Evolutionary conservation across 2,113 vertebrate species (phyloP).

Genomic region (Theristicus caerulescens): DNA sequence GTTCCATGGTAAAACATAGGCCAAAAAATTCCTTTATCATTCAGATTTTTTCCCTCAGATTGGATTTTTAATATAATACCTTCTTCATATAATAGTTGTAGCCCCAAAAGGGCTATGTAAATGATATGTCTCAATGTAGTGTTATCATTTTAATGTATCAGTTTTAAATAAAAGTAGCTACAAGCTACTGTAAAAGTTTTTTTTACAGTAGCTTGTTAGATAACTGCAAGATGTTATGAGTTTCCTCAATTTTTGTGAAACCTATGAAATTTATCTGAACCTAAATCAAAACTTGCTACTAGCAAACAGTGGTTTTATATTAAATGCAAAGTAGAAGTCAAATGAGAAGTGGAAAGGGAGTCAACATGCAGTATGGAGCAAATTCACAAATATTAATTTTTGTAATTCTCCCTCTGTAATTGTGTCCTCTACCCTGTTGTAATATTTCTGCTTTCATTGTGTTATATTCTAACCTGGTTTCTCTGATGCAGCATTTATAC

Average conservation of each 20-base stretch:
- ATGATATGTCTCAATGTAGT: background rate
- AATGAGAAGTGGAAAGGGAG: background rate
- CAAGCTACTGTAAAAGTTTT: background rate
- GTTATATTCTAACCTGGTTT: background rate
- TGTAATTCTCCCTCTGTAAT: background rate
- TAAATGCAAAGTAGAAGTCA: background rate
- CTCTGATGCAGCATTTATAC: background rate
- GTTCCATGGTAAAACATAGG: background rate
- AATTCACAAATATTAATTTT: background rate
- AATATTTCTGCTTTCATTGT: background rate
- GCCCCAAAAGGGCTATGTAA: background rate
- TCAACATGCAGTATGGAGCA: background rate
- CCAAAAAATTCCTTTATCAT: background rate
- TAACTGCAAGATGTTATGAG: background rate
- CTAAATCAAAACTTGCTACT: background rate
- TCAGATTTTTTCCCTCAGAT: background rate
- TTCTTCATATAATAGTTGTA: background rate
- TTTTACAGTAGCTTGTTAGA: constrained; percentile 8
- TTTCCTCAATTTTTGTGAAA: background rate
- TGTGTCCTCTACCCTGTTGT: background rate
- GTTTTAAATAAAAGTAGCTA: background rate
- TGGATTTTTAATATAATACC: background rate
- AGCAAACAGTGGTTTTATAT: background rate
- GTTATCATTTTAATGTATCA: background rate
- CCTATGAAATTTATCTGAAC: background rate